phyloP scores from a whole-genome alignment of 2,113 vertebrate species.

The Glaucomys volans region DNA sequence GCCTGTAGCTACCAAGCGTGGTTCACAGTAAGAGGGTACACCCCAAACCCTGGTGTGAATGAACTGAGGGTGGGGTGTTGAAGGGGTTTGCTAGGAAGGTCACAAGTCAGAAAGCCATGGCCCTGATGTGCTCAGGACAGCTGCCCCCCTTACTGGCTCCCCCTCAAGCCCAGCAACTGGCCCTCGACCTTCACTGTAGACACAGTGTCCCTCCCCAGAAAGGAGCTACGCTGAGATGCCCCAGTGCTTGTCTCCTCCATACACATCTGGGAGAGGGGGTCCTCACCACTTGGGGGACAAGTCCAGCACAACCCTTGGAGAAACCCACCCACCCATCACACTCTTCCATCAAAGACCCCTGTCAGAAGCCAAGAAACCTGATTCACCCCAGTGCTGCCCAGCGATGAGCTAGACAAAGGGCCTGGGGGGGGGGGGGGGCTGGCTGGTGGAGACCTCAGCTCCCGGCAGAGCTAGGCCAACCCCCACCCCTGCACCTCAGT shows the following conservation, averaged over 20 bases:
- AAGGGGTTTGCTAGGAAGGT: background rate
- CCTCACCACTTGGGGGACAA: background rate
- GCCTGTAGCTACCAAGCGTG: background rate
- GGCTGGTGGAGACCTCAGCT: background rate
- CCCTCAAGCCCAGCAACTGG: background rate
- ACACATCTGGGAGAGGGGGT: background rate
- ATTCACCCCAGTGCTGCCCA: background rate
- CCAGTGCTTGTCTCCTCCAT: background rate
- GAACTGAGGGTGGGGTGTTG: background rate
- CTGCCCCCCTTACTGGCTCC: background rate
- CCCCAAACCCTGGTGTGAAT: background rate
- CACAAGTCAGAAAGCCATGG: background rate
- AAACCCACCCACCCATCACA: background rate
- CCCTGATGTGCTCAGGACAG: background rate
- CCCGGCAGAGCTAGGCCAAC: background rate
- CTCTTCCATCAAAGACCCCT: background rate
- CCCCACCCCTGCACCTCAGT: background rate
- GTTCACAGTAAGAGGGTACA: fast-evolving
- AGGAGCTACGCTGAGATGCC: background rate
- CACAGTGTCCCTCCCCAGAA: background rate
- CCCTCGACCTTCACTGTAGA: background rate
- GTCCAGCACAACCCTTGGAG: background rate
- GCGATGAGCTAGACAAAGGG: too few relatives aligned
- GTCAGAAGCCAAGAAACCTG: background rate
- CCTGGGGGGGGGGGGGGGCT: too few relatives aligned